Percentiles rank a stretch among this genome's conserved stretches.
phyloP scores from a whole-genome alignment of 1,140 invertebrate genomes.

The Aricia agestis region DNA sequence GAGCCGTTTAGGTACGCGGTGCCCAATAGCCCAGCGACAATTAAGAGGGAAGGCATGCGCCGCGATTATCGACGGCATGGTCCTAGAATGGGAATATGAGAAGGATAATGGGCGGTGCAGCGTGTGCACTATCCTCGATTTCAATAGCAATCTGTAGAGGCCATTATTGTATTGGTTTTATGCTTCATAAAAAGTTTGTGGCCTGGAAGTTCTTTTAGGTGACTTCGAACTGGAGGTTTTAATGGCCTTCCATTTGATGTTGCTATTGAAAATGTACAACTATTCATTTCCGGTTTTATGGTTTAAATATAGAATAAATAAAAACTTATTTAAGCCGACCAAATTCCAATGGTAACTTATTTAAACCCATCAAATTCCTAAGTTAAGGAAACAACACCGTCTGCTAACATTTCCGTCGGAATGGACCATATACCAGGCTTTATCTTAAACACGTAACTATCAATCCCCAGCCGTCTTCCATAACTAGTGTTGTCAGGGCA shows the following conservation, averaged over 20 bases:
- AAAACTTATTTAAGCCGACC: no score
- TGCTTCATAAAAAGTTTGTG: slow-evolving; percentile 9
- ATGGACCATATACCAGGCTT: not conserved
- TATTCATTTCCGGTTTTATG: no score
- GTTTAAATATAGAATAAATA: no score
- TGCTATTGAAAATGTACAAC: not conserved
- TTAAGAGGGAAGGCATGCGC: slow-evolving; percentile 37
- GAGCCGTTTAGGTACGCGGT: slow-evolving; percentile 49
- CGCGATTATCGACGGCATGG: slow-evolving; percentile 34
- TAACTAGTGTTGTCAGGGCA: slow-evolving; percentile 33
- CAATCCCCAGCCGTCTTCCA: slow-evolving; percentile 33
- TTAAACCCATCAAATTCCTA: no score
- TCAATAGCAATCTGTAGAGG: not conserved
- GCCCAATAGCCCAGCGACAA: slow-evolving; percentile 40
- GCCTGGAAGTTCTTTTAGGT: not conserved
- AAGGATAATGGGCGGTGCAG: slow-evolving; percentile 22
- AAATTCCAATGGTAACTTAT: no score
- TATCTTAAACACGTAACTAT: slow-evolving; percentile 22
- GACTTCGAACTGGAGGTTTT: not conserved
- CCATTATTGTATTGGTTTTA: slow-evolving; percentile 5
- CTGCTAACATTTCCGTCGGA: not conserved
- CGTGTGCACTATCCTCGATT: slow-evolving; percentile 16
- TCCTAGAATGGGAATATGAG: slow-evolving; percentile 25
- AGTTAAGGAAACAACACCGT: no score
- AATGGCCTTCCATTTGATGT: not conserved